Evolutionary conservation across 2,113 vertebrate species (phyloP).

Genomic region (Oplegnathus fasciatus): DNA sequence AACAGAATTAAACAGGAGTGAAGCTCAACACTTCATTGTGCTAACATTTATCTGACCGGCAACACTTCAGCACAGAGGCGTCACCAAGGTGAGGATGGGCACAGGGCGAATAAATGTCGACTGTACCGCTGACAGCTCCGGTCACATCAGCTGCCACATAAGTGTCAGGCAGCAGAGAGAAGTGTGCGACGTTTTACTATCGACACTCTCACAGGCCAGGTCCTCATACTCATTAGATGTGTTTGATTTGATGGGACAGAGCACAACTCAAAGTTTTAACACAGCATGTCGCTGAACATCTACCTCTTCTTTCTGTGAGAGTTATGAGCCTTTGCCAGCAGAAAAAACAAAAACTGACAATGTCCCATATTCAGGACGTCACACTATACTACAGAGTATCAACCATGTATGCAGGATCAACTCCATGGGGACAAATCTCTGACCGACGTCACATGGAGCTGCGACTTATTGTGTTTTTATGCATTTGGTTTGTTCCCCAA

Average conservation of each 20-base stretch:
- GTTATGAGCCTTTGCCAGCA: neutral
- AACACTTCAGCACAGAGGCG: neutral
- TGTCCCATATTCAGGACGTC: neutral
- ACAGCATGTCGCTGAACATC: neutral
- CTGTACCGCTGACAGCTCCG: neutral
- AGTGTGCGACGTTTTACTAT: neutral
- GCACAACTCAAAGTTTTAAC: neutral
- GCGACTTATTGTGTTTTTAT: too few species aligned
- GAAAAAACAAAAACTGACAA: neutral
- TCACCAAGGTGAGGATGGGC: neutral
- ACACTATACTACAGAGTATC: too few species aligned
- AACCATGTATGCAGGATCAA: neutral
- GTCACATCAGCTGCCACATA: neutral
- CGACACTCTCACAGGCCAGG: neutral
- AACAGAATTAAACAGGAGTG: neutral
- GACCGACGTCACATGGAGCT: too few species aligned
- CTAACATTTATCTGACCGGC: neutral
- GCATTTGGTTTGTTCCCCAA: too few species aligned
- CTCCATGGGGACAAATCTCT: neutral
- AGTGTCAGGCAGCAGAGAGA: constrained; percentile 16
- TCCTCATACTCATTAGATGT: neutral
- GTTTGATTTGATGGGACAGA: neutral
- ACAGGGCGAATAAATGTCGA: constrained; percentile 11
- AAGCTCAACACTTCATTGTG: neutral
- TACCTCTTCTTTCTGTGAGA: neutral